A percentile compares a stretch with the other conserved stretches of the same genome.
phyloP scores from a whole-genome alignment of 2,113 vertebrate species.

The Pseudorasbora parva region DNA sequence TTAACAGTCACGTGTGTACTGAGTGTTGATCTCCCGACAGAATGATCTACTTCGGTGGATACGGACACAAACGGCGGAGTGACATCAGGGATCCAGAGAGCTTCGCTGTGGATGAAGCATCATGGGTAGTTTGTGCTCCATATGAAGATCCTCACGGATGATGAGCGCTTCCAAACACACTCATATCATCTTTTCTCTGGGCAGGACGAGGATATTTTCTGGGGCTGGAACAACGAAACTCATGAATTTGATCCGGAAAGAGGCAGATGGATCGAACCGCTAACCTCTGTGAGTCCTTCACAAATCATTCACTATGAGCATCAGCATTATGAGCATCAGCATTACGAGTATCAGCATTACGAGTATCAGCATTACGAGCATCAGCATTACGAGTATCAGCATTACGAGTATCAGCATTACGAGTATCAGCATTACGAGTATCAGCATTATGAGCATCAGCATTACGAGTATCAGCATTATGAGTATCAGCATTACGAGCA shows the following conservation, averaged over 20 bases:
- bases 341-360: too few species aligned
- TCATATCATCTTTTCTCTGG: constrained; percentile 41
- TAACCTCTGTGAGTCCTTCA: constrained; percentile 78
- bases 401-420: too few species aligned
- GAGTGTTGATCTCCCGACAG: constrained; percentile 68
- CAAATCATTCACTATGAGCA: not conserved
- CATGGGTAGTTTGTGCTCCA: constrained; percentile 81
- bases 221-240: constrained; percentile 97
- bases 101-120: constrained; percentile 92
- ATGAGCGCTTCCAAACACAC: not conserved
- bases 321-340: too few species aligned
- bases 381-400: too few species aligned
- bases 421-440: too few species aligned
- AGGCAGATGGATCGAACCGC: constrained; percentile 84
- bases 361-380: too few species aligned
- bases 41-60: constrained; percentile 93
- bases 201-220: constrained; percentile 87
- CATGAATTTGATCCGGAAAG: constrained; percentile 88
- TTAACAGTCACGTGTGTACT: not conserved
- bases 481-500: too few species aligned
- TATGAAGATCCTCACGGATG: not conserved
- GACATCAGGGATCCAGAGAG: constrained; percentile 80
- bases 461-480: too few species aligned
- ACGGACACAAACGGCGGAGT: constrained; percentile 86
- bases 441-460: too few species aligned